Evolutionary conservation across 2,797 vertebrate species (phyloP), one percentile per base, ranked within the genome.

Genomic region (Staurois parvus): DNA sequence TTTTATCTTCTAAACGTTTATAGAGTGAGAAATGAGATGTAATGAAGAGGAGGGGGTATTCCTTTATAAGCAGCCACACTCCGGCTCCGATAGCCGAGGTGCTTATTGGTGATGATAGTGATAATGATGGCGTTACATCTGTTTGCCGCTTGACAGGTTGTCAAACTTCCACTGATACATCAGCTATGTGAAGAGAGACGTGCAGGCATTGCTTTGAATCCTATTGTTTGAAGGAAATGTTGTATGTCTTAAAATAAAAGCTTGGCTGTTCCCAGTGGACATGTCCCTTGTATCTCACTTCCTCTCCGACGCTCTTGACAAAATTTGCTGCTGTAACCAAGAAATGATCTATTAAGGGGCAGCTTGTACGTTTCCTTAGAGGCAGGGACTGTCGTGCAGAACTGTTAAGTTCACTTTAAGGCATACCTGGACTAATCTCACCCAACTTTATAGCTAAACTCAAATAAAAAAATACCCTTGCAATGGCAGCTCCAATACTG

Each of bases 171-270:
- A 28, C 10, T 32, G 21, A 67, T n/a, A 52, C 52, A 52, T 34
- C 19, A 21, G 28, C 10, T 67, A 11, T 19, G 56, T 40, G 9
- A 9, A 45, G 13, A 19, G 64, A 48, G 37, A 80, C 28, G 28
- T 59, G 66, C 78, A 80, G 45, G 67, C 67, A 72, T 80, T 26
- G 30, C 42, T 76, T 76, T 52, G 59, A 52, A 76, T 24, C 62
- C 64, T 69, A 59, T 76, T 84, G 82, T 76, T 26, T n/a, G 42
- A 76, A 69, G 73, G 81, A 83, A 72, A 67, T 59, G 29, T 74
- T 17, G 72, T 64, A 81, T 26, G 37, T 80, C 78, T 77, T 66
- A 86, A 86, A 86, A 81, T 82, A 81, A 42, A 80, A 56, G 62
- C 32, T 70, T 74, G 34, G 34, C 68, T 79, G 37, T 30, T 85